Conservation (phyloP, 2,113 vertebrate species). For the pig (Sus scrofa) region DNA sequence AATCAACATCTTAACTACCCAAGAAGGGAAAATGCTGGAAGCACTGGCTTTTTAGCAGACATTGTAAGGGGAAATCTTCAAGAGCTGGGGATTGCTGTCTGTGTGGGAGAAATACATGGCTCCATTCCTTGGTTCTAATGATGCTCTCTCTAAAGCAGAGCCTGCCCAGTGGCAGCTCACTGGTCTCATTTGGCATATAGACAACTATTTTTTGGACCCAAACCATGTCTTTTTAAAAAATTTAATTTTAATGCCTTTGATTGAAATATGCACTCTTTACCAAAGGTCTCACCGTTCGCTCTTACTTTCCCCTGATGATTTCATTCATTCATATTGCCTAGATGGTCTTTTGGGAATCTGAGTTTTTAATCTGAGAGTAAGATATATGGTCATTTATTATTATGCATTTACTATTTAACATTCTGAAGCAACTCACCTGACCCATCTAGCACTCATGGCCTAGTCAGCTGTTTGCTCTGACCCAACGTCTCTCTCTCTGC, state of each 20-base stretch:
- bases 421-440: neutral
- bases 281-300: neutral
- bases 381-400: neutral
- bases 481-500: neutral
- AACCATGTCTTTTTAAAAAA: neutral
- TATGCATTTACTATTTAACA: neutral
- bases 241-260: neutral
- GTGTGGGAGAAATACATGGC: neutral
- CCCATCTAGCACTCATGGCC: neutral
- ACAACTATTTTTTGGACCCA: neutral
- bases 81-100: too few species aligned
- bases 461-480: neutral
- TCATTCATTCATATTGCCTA: neutral
- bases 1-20: neutral
- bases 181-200: neutral
- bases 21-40: neutral
- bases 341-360: neutral
- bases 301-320: neutral
- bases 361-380: neutral
- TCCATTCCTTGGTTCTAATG: neutral
- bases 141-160: neutral
- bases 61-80: neutral
- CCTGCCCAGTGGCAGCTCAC: accelerated
- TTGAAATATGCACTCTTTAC: neutral
- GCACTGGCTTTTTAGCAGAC: neutral